Base-by-base conservation (phyloP, 2,113 vertebrate genomes). In the Sorex fumeus region DNA sequence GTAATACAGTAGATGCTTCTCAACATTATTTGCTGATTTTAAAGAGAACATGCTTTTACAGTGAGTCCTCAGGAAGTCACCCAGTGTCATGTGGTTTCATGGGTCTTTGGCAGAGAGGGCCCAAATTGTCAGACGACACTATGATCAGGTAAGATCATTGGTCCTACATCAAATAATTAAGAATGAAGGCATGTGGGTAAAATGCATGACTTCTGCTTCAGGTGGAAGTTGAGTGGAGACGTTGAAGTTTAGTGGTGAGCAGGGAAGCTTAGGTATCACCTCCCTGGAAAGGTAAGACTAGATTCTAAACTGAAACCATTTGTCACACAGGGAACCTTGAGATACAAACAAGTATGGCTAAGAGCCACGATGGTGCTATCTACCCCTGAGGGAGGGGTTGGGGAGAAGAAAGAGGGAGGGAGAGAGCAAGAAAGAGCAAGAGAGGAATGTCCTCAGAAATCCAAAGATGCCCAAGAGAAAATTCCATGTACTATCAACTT, bases 11-110 rank as follows among this genome's bases (percentile, higher is more conserved):
- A 3, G 18, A 50, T 32, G 64, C 53, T 57, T 83, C 45, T 82
- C 36, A 86, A 75, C 75, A 70, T 50, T 43, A 74, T 74, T 64
- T 74, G 0, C 10, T 53, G 34, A 82, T 40, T 57, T 87, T 47
- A 34, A 77, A 71, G 92, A 69, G 25, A 34, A 81, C 4, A 6
- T 60, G 71, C 43, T 82, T n/a, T 82, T n/a, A 81, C 82, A 67
- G 8, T 28, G 11, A 74, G 23, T 74, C 78, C 0, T 77, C 40
- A 30, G 25, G n/a, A 23, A 32, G 28, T 45, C 21, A 75, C 27
- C 64, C 40, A 40, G 21, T 90, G n/a, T 21, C 64, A 70, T 62
- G 86, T n/a, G 27, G 23, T 30, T 92, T 28, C 81, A 34, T 19
- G 50, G 8, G 0, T 1, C 10, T 34, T 32, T 12, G 30, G 6